phyloP scores from a whole-genome alignment of 2,113 vertebrate species.

The Rhinopithecus roxellana region DNA sequence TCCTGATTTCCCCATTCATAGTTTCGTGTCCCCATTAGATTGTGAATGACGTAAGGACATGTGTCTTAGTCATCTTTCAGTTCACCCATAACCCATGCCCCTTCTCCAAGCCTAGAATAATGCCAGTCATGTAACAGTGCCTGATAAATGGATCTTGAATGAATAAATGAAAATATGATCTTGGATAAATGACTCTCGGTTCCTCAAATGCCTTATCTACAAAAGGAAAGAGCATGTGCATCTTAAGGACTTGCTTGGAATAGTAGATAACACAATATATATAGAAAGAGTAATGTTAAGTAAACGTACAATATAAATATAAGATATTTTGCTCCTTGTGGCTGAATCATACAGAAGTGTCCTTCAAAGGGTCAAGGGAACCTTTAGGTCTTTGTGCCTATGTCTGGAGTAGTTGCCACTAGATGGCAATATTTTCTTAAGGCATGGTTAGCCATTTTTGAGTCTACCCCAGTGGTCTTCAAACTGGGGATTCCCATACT shows the following conservation, averaged over 20 bases:
- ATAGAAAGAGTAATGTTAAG: neutral
- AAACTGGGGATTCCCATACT: neutral
- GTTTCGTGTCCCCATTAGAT: neutral
- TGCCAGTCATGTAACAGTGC: neutral
- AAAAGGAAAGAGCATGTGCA: neutral
- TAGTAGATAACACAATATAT: neutral
- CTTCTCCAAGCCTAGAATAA: neutral
- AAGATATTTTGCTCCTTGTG: neutral
- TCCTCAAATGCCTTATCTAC: neutral
- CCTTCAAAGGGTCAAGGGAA: slow-evolving; percentile 46
- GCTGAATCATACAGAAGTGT: neutral
- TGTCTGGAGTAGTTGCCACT: slow-evolving; percentile 61
- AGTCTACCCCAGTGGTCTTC: neutral
- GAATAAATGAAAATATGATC: slow-evolving; percentile 6
- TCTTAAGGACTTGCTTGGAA: neutral
- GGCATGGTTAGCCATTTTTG: slow-evolving; percentile 12
- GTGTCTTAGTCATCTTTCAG: neutral
- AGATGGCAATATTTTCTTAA: slow-evolving; percentile 75
- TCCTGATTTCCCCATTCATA: neutral
- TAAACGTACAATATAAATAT: neutral
- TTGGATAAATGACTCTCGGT: neutral
- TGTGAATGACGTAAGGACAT: neutral
- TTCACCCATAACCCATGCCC: neutral
- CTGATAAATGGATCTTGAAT: neutral
- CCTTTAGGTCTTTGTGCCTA: slow-evolving; percentile 52